Evolutionary conservation across 1,140 invertebrate genomes (phyloP).

Genomic region (Idris sp.): DNA sequence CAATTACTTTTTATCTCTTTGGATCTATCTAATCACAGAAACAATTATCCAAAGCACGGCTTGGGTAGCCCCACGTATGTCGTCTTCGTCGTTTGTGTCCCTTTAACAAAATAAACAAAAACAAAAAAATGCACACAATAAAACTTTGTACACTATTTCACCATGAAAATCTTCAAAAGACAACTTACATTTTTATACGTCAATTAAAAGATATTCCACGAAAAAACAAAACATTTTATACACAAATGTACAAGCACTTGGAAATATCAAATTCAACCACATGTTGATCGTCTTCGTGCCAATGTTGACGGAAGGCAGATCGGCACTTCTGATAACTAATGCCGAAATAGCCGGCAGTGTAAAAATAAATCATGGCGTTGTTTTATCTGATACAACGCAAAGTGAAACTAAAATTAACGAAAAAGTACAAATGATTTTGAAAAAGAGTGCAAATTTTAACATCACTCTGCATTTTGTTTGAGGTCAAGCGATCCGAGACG

Average conservation of each 20-base stretch:
- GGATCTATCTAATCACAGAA: slow-evolving; percentile 17
- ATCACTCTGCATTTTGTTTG: slow-evolving; percentile 17
- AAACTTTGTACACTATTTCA: neutral
- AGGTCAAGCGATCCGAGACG: too few relatives aligned
- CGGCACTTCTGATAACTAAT: too few relatives aligned
- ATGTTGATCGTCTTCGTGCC: too few relatives aligned
- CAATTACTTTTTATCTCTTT: slow-evolving; percentile 20
- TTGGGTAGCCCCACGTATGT: slow-evolving; percentile 37
- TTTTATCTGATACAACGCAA: too few relatives aligned
- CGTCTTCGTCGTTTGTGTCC: slow-evolving; percentile 10
- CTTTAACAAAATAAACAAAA: slow-evolving; percentile 22
- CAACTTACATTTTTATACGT: too few relatives aligned
- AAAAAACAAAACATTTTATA: too few relatives aligned
- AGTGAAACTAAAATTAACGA: neutral
- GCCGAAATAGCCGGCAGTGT: too few relatives aligned
- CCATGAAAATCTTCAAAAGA: neutral
- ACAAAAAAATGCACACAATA: slow-evolving; percentile 1
- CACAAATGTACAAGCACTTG: neutral
- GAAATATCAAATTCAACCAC: too few relatives aligned
- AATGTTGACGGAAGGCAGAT: too few relatives aligned
- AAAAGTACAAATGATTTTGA: neutral
- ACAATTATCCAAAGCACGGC: slow-evolving; percentile 46
- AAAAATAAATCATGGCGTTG: too few relatives aligned
- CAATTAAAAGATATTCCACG: too few relatives aligned
- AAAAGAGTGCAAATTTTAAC: slow-evolving; percentile 5